A percentile compares a stretch with the other conserved stretches of the same genome.
phyloP scores from a whole-genome alignment of 1,140 invertebrate species.

The Solen grandis region DNA sequence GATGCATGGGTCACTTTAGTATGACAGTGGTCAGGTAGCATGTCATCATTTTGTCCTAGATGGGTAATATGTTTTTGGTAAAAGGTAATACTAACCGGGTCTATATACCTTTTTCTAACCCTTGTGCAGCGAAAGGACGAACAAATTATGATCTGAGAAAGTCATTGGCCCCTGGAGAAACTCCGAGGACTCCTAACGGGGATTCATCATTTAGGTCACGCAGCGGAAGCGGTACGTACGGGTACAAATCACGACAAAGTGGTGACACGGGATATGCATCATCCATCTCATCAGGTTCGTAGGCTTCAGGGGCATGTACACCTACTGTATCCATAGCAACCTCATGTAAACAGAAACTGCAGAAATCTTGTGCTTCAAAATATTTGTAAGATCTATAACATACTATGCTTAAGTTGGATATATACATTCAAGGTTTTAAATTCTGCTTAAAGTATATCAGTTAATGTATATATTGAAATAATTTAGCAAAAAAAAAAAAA shows the following conservation, averaged over 20 bases:
- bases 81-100: too few relatives aligned
- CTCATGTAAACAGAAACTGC: not conserved
- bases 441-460: not conserved
- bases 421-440: not conserved
- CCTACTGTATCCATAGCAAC: not conserved
- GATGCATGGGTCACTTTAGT: too few relatives aligned
- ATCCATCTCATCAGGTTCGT: constrained; percentile 74
- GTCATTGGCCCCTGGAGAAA: constrained; percentile 65
- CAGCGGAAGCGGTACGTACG: constrained; percentile 68
- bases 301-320: too few relatives aligned
- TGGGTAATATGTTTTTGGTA: too few relatives aligned
- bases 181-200: constrained; percentile 58
- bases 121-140: constrained; percentile 76
- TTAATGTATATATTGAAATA: too few relatives aligned
- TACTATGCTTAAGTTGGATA: not conserved
- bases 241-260: constrained; percentile 69
- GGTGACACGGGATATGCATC: constrained; percentile 75
- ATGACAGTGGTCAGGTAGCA: too few relatives aligned
- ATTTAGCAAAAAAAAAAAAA: too few relatives aligned
- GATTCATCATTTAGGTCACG: constrained; percentile 63
- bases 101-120: too few relatives aligned
- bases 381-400: not conserved
- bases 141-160: constrained; percentile 78
- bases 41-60: too few relatives aligned
- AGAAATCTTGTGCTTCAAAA: not conserved